Evolutionary conservation across 2,888 invertebrate genomes (phyloP), one percentile per base, ranked within the genome.

Genomic region (Amphimallon solstitiale): DNA sequence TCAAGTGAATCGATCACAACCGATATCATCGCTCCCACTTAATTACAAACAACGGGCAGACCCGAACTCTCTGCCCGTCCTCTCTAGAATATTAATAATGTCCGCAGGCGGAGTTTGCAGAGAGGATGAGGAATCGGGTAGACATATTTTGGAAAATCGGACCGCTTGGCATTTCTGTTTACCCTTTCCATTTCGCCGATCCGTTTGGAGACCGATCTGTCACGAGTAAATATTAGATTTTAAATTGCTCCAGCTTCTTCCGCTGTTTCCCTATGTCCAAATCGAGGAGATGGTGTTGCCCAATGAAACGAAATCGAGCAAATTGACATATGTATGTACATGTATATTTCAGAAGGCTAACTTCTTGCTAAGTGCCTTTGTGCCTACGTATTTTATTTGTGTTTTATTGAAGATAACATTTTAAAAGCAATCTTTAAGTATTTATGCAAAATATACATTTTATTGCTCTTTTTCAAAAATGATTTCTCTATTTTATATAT

Each of bases 211-310:
- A 63, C 34, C 34, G 51, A 48, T 49, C 48, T 54, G 64, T 23
- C 21, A 19, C 34, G 43, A 35, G 51, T 56, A 64, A 64, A 64
- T 64, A 64, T 64, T 64, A 46, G 56, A 64, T 38, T 64, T 64
- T 64, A 64, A 59, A 59, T 59, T 59, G 56, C 56, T 54, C 14
- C 17, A 38, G 38, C 9, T 38, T 17, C 38, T 19, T 37, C 29
- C 2, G n/a, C 12, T 35, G 15, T 52, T 35, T 34, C 29, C 52
- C 17, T 14, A 37, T 6, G 35, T 14, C 6, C 15, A 29, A 5
- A n/a, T n/a, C 2, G 1, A 9, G 5, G 6, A 29, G 29, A 29
- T 29, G 29, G 29, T 29, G 29, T 29, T 5, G 5, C 7, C 9
- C 29, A 29, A 29, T 29, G 29, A 29, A 29, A 29, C 9, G 29